Evolutionary conservation across 2,888 invertebrate genomes (phyloP).

Genomic region (Abrostola tripartita): DNA sequence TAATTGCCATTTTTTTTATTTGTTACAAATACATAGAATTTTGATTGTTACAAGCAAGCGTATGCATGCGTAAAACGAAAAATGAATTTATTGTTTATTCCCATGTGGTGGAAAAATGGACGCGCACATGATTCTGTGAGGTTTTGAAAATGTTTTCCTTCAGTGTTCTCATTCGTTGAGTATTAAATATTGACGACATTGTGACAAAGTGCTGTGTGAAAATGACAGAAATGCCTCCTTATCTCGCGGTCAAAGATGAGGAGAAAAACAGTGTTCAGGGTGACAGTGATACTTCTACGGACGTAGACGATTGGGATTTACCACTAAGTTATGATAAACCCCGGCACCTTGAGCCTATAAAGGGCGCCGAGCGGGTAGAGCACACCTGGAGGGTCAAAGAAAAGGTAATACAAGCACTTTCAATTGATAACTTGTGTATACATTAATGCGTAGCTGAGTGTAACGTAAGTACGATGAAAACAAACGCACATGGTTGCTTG

Average conservation of each 20-base stretch:
- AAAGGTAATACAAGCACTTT: constrained; percentile 88
- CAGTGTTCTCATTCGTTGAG: constrained; percentile 67
- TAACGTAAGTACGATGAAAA: constrained; percentile 64
- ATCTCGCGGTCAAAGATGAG: constrained; percentile 83
- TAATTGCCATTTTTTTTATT: too few relatives aligned
- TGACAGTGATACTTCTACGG: constrained; percentile 80
- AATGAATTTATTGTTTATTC: constrained; percentile 77
- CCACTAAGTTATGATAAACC: constrained; percentile 92
- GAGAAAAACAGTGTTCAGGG: constrained; percentile 78
- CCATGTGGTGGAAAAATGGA: constrained; percentile 87
- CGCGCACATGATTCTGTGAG: constrained; percentile 83
- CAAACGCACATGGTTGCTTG: constrained; percentile 80
- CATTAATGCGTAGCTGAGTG: constrained; percentile 69
- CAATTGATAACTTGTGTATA: constrained; percentile 43
- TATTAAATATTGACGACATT: constrained; percentile 64
- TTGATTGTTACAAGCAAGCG: too few relatives aligned
- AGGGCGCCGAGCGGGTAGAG: constrained; percentile 90
- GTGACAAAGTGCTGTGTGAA: constrained; percentile 75
- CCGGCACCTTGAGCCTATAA: constrained; percentile 86
- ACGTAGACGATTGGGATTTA: constrained; percentile 90
- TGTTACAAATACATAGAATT: too few relatives aligned
- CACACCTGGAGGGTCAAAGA: constrained; percentile 98
- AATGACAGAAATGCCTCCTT: constrained; percentile 88
- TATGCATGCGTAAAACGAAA: constrained; percentile 57
- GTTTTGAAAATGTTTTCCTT: constrained; percentile 80